Base-by-base conservation (phyloP, 2,888 invertebrate genomes). In the Caenorhabditis sp. region DNA sequence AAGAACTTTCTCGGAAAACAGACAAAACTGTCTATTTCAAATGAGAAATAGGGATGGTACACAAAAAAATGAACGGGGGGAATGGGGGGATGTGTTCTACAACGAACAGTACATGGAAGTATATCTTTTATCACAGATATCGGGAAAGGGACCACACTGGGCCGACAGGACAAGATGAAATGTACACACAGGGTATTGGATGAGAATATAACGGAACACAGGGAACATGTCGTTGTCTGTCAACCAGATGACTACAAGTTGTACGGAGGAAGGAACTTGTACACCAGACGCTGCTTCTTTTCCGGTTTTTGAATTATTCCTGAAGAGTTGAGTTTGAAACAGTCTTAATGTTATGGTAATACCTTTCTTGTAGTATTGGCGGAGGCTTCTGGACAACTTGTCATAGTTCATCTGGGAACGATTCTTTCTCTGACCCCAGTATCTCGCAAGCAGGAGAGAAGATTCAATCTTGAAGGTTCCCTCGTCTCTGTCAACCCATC, bases 371-470 rank as follows among this genome's bases (percentile, higher is more conserved):
- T 99, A 99, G 93, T 98, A 98, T 93, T 99, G 98, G 65, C 99
- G 94, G 92, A 99, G 97, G 88, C 97, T 98, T 72, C 99, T 94
- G 85, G 97, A 97, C 61, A 99, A 94, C 93, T 99, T 99, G 94
- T 99, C 99, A 93, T 99, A 99, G 94, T 99, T 99, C 98, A 99
- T 99, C 32, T 97, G 97, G 0, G 98, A 97, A 11, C 98, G 94
- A 93, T 99, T 98, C 93, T 99, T 99, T 86, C 98, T 94, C 90
- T 96, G 95, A 82, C 99, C 99, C 99, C 99, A 99, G 69, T 97
- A 94, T 88, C 96, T 94, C n/a, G 99, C 98, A 67, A 99, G 97
- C 88, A 96, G 95, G 32, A 97, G 96, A 13, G 97, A 97, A 93
- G 99, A 98, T 93, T 99, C 98, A 92, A 99, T 99, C 94, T 98